Evolutionary conservation across 2,888 invertebrate species (phyloP), one percentile per base, ranked within the genome.

Genomic region (Ypsolopha scabrella): DNA sequence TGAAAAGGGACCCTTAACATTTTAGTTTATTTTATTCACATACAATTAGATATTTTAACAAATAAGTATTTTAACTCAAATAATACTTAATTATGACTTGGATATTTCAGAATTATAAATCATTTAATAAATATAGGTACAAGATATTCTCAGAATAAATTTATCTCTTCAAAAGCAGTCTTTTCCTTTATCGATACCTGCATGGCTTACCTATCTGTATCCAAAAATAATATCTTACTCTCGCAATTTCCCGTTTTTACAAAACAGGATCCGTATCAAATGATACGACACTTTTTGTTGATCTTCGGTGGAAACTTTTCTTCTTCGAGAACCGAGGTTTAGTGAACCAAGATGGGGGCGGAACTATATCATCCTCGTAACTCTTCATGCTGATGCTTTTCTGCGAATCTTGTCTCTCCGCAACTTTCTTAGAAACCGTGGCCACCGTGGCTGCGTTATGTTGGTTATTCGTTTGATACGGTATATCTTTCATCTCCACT

Each of bases 241-340:
- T 38, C n/a, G 2, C 38, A 38, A n/a, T 10, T n/a, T 38, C 38
- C 38, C 8, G 6, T 38, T 8, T 38, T 38, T 38, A 38, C 38
- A 38, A 38, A 8, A 60, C 61, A 39, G 68, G 65, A 53, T 73
- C 71, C 7, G 65, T 67, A 51, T 62, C 68, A 52, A 63, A 58
- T 45, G 76, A 73, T 48, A 67, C 58, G 50, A 64, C 52, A 55
- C 71, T 80, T 55, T 70, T 75, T 3, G 78, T 74, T 7, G 87
- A 74, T 52, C 71, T 75, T 51, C 82, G 73, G 46, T 80, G 70
- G 48, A 88, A 87, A 61, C 80, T 80, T 63, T 68, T 81, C 62
- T 77, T 80, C 64, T 87, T 88, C 41, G 73, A 64, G 62, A 89
- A 89, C 55, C 78, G 77, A 2, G 89, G 89, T 56, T 87, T 87